Percentiles rank a stretch among this genome's conserved stretches.
These are phyloP conservation scores for Epirrhoe alternata DNA, from an alignment of 2,888 invertebrate genomes.

Conservation along the genomic window DNA sequence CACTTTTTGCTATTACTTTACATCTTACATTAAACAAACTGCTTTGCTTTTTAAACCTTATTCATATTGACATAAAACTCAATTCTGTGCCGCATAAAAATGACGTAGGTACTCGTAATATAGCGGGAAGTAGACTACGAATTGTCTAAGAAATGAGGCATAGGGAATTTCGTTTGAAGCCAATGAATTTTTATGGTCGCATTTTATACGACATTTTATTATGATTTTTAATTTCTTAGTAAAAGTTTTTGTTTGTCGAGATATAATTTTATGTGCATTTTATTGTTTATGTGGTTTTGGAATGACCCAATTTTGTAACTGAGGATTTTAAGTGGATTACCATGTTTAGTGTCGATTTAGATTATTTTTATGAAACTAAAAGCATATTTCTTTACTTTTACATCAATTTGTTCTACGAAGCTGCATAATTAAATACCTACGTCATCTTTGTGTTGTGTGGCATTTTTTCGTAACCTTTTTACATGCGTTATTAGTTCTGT, in stretches of 20 bases:
- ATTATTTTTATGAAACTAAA: conserved; percentile 12
- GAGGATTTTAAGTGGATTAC: conserved; percentile 23
- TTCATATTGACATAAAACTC: conserved; percentile 7
- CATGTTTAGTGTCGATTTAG: conserved; percentile 8
- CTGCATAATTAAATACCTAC: not conserved
- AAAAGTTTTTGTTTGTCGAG: conserved; percentile 55
- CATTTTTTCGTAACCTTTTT: not conserved
- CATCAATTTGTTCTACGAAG: not conserved
- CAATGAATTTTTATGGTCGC: conserved; percentile 75
- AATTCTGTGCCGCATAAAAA: conserved; percentile 14
- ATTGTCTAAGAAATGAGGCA: conserved; percentile 69
- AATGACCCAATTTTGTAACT: conserved; percentile 39
- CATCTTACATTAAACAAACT: conserved; percentile 51
- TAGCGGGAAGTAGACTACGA: conserved; percentile 77
- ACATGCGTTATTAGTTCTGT: no score
- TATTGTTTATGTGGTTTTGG: conserved; percentile 46
- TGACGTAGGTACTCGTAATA: conserved; percentile 80
- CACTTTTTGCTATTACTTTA: conserved; percentile 66
- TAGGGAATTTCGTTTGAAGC: conserved; percentile 67
- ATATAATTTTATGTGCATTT: conserved; percentile 55
- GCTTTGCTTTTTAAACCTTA: conserved; percentile 19
- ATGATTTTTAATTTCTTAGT: conserved; percentile 51
- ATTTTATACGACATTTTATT: conserved; percentile 54
- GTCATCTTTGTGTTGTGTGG: not conserved
- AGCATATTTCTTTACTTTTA: not conserved